Evolutionary conservation across 92 coral and sea anemone genomes (phyloP).

Genomic region (Chrysogorgia sp.): DNA sequence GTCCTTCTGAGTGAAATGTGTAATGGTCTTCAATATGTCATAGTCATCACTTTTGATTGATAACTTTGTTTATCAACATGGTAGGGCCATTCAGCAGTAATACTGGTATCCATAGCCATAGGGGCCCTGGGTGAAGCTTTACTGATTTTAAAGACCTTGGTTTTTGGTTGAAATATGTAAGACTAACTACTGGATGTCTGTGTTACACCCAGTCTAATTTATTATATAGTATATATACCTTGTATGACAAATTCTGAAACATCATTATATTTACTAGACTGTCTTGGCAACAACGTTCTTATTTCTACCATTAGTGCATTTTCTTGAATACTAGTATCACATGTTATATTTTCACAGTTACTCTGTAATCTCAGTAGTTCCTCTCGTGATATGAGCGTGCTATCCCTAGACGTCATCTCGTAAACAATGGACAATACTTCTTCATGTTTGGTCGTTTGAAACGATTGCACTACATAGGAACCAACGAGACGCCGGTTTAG

Average conservation of each 20-base stretch:
- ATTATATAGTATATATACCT: slow-evolving; percentile 44
- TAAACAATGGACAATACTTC: slow-evolving; percentile 14
- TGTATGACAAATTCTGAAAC: slow-evolving; percentile 69
- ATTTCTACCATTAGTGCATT: slow-evolving; percentile 54
- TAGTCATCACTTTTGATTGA: no score
- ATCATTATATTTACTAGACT: slow-evolving; percentile 53
- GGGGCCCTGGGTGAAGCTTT: no score
- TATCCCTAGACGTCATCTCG: slow-evolving; percentile 8
- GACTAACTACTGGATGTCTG: no score
- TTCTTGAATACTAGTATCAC: slow-evolving; percentile 12
- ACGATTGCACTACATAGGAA: slow-evolving; percentile 62
- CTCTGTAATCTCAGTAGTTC: slow-evolving; percentile 5
- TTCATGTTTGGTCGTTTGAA: slow-evolving; percentile 23
- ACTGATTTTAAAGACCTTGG: no score
- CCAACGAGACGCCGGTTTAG: slow-evolving; percentile 89
- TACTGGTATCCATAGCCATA: no score
- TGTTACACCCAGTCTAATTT: no score
- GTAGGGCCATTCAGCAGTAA: no score
- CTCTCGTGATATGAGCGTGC: not conserved
- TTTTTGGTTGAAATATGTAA: no score
- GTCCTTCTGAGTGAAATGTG: no score
- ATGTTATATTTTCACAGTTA: not conserved
- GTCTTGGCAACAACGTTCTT: slow-evolving; percentile 77
- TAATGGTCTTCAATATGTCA: no score
- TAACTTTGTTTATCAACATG: no score